A percentile compares a stretch with the other conserved stretches of the same genome.
Evolutionary conservation across 2,888 invertebrate species (phyloP).

Genomic region (Dione juno): DNA sequence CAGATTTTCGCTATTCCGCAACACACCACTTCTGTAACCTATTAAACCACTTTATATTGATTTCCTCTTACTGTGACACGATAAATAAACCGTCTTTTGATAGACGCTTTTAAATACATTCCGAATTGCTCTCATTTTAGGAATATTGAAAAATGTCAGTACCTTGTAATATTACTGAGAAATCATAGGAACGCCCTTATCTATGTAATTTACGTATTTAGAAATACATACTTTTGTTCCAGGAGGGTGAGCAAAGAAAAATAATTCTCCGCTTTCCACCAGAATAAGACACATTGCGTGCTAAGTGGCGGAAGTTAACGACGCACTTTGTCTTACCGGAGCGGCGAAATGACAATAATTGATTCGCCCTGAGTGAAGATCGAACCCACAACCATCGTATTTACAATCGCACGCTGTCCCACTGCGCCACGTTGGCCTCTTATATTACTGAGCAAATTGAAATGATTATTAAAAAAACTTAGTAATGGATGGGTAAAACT

Average conservation of each 20-base stretch:
- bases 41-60: conserved; percentile 17
- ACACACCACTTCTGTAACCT: conserved; percentile 7
- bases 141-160: neutral
- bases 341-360: neutral
- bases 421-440: neutral
- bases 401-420: neutral
- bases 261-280: neutral
- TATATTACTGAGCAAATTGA: neutral
- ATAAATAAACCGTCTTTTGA: conserved; percentile 10
- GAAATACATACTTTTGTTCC: too few relatives aligned
- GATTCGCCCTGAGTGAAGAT: neutral
- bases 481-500: too few relatives aligned
- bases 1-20: conserved; percentile 5
- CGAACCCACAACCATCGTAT: neutral
- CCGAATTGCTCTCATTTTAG: neutral
- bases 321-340: neutral
- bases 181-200: too few relatives aligned
- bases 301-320: neutral
- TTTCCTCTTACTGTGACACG: conserved; percentile 15
- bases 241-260: too few relatives aligned
- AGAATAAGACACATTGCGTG: neutral
- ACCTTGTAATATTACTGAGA: too few relatives aligned
- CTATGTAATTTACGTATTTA: too few relatives aligned
- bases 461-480: too few relatives aligned
- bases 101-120: neutral